phyloP scores from a whole-genome alignment of 2,888 invertebrate species.

The Callimorpha dominula region DNA sequence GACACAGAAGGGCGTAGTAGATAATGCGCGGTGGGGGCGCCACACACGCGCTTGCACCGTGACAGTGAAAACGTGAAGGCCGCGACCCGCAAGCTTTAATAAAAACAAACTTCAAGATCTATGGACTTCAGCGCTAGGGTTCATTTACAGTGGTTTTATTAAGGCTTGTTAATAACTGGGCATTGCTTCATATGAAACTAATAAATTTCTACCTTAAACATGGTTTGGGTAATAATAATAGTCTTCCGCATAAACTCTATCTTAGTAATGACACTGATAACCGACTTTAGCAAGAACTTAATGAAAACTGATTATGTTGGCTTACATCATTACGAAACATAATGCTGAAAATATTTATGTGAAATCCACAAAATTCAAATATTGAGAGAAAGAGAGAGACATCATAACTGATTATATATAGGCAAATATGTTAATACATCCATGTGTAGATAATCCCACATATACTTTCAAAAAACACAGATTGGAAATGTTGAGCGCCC shows the following conservation, averaged over 20 bases:
- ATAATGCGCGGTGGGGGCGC: constrained; percentile 33
- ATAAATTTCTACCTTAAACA: background rate
- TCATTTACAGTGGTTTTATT: background rate
- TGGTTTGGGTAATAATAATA: background rate
- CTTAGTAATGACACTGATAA: background rate
- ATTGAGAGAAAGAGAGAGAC: no score
- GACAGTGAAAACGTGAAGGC: constrained; percentile 66
- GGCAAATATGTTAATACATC: no score
- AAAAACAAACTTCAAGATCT: background rate
- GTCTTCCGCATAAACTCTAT: background rate
- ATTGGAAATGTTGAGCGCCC: no score
- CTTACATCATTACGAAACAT: no score
- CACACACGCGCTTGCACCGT: constrained; percentile 48
- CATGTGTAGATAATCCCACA: no score
- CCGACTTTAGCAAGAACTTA: background rate
- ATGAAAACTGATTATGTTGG: background rate
- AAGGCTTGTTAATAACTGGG: background rate
- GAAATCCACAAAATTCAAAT: no score
- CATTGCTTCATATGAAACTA: background rate
- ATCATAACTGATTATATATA: no score
- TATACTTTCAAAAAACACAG: no score
- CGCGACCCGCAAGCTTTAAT: constrained; percentile 28
- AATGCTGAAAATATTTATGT: no score
- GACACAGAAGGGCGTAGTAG: constrained; percentile 16
- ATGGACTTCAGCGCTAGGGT: background rate